Evolutionary conservation across 2,797 vertebrate species (phyloP).

Genomic region (Monodelphis domestica): DNA sequence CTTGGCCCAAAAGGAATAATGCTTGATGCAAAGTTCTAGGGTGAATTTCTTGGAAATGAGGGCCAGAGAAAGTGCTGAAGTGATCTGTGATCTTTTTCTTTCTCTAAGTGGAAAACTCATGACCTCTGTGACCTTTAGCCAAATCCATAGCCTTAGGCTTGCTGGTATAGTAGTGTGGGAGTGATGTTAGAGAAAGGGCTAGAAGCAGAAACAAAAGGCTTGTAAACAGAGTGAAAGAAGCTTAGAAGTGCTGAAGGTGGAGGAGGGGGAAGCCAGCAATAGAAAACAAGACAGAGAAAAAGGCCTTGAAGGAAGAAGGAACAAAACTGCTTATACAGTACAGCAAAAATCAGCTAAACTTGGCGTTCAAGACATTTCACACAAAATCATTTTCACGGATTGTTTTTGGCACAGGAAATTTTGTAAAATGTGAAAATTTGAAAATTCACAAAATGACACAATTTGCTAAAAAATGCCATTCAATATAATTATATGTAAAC

Average conservation of each 20-base stretch:
- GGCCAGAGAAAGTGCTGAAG: conserved; percentile 49
- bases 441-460: conserved; percentile 68
- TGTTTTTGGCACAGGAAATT: conserved; percentile 69
- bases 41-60: conserved; percentile 49
- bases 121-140: conserved; percentile 53
- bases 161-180: conserved; percentile 23
- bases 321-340: conserved; percentile 77
- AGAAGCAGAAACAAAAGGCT: conserved; percentile 58
- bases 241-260: conserved; percentile 32
- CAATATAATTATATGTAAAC: conserved; percentile 53
- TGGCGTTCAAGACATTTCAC: conserved; percentile 79
- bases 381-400: conserved; percentile 77
- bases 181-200: conserved; percentile 65
- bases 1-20: conserved; percentile 1
- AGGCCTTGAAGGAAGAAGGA: conserved; percentile 70
- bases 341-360: conserved; percentile 73
- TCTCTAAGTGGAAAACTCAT: conserved; percentile 54
- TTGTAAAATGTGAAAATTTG: conserved; percentile 80
- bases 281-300: conserved; percentile 72
- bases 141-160: conserved; percentile 69
- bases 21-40: conserved; percentile 25
- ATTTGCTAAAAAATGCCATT: conserved; percentile 54
- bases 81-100: conserved; percentile 32
- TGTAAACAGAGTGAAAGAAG: conserved; percentile 68
- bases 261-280: conserved; percentile 37